Evolutionary conservation across 1,140 invertebrate genomes (phyloP).

Genomic region (Leptopilina boulardi): DNA sequence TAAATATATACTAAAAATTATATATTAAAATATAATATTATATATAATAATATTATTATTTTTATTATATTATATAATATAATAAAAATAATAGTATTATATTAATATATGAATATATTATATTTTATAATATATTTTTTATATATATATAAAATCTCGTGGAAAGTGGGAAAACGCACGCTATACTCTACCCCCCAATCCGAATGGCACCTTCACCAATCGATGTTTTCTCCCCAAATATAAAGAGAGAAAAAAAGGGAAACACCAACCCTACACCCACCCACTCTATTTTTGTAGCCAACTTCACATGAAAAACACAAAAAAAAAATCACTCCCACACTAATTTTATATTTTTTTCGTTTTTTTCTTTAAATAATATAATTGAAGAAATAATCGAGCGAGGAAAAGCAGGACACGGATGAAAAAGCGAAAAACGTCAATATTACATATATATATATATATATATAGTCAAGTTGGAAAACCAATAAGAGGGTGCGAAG

Average conservation of each 20-base stretch:
- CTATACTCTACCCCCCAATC: constrained; percentile 22
- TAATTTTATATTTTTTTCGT: no score
- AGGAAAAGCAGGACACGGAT: background rate
- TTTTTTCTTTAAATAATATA: background rate
- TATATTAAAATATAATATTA: no score
- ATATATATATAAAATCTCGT: constrained; percentile 5
- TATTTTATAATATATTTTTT: background rate
- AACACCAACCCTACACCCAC: background rate
- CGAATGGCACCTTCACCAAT: constrained; percentile 25
- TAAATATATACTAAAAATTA: no score
- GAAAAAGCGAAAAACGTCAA: constrained; percentile 17
- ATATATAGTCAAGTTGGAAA: background rate
- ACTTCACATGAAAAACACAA: background rate
- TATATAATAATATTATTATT: no score
- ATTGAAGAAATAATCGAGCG: background rate
- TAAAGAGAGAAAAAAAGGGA: background rate
- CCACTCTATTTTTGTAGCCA: background rate
- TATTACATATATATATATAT: background rate
- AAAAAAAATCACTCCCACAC: background rate
- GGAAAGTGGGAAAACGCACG: constrained; percentile 28
- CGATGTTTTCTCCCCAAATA: constrained; percentile 18
- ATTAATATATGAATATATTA: background rate
- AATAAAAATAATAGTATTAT: no score
- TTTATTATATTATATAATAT: no score
- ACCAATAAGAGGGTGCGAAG: no score